A percentile compares a stretch with the other conserved stretches of the same genome.
Evolutionary conservation across 2,113 vertebrate species (phyloP).

Genomic region (Ciconia stormi): DNA sequence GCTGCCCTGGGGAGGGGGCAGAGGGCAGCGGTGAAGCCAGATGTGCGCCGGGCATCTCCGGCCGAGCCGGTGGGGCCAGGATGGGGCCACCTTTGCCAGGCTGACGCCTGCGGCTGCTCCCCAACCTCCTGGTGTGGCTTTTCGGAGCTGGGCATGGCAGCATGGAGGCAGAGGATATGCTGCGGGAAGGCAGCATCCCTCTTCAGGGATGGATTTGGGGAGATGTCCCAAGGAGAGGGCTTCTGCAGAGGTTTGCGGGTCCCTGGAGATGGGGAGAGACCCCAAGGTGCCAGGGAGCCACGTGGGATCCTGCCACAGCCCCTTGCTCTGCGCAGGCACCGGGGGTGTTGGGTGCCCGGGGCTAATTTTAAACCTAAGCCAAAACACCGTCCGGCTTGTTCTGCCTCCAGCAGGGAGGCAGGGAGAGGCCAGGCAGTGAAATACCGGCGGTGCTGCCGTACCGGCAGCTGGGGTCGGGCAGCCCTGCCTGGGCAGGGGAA

Average conservation of each 20-base stretch:
- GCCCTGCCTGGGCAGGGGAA: background rate
- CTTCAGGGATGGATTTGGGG: background rate
- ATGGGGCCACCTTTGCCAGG: background rate
- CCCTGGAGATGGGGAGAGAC: background rate
- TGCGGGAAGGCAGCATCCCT: background rate
- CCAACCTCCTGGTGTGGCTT: background rate
- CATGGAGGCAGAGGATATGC: background rate
- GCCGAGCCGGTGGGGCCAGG: background rate
- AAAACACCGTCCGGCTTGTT: background rate
- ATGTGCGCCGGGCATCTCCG: accelerated
- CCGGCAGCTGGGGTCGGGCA: background rate
- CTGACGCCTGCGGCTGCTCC: background rate
- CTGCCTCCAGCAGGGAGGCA: background rate
- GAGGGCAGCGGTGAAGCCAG: background rate
- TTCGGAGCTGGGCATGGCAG: background rate
- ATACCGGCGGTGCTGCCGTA: background rate
- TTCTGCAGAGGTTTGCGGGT: background rate
- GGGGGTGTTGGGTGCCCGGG: background rate
- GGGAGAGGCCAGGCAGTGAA: background rate
- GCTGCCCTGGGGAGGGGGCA: too few relatives aligned
- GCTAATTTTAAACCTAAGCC: background rate
- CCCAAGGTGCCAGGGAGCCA: background rate
- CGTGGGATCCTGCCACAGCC: background rate
- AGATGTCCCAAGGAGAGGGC: background rate
- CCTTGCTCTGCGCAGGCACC: accelerated